Base-by-base conservation (phyloP, 1,140 invertebrate genomes). In the Trialeurodes vaporariorum region DNA sequence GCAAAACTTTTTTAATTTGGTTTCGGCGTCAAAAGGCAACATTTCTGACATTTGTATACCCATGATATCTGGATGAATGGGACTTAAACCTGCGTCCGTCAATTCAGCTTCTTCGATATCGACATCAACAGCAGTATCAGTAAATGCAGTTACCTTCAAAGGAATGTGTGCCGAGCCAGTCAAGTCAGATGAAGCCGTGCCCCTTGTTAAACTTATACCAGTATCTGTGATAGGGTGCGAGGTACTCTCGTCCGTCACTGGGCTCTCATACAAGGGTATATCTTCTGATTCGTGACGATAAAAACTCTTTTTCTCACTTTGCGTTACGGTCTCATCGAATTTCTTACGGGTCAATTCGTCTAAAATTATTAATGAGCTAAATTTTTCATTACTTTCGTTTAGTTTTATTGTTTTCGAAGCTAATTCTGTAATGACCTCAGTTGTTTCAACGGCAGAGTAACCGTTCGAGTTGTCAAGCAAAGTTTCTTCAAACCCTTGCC, bases 81-180 rank as follows among this genome's bases (percentile, higher is more conserved):
- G 81, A 72, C 81, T 83, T 58, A 83, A 70, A 11, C 79, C 81
- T 17, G 81, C 81, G 74, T 84, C 82, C 17, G 82, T 82, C 25
- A 81, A 73, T 75, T 83, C 81, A 22, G 73, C 74, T 71, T 83
- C 81, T 75, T 81, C 80, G 24, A 74, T 71, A 69, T 81, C 79
- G 11, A 76, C 76, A 64, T 80, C 77, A 24, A 78, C 75, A 27
- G 76, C 75, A 66, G 77, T 81, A 72, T 83, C 83, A 17, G 80
- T 78, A 67, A 81, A 78, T 64, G 75, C 76, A 68, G 63, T 74
- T 72, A 71, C 69, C 67, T 69, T 78, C 73, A 67, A 76, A 71
- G 68, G 74, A 69, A 68, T 72, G 72, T 68, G 72, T 68, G 75
- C 72, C 27, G 79, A 75, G 72, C 79, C 81, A 12, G 79, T 81